phyloP scores from a whole-genome alignment of 1,140 invertebrate genomes.

The Pogonus chalceus region DNA sequence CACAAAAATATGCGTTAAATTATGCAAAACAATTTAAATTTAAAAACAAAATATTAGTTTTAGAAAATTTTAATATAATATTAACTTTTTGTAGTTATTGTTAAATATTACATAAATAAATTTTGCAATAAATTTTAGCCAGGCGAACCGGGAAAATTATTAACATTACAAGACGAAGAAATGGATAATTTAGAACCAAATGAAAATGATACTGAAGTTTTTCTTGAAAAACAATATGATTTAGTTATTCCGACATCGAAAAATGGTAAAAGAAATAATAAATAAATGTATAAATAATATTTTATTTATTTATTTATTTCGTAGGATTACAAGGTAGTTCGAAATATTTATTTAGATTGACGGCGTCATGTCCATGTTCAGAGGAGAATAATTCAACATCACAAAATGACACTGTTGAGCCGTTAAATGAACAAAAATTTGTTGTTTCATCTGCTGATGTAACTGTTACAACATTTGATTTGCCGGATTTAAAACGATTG shows the following conservation, averaged over 20 bases:
- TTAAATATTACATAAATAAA: no score
- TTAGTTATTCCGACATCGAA: background rate
- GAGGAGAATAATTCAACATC: background rate
- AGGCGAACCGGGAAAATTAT: background rate
- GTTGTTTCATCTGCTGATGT: background rate
- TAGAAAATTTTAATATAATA: no score
- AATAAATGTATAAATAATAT: background rate
- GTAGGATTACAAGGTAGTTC: background rate
- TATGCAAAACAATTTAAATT: no score
- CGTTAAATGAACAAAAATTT: background rate
- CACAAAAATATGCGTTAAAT: no score
- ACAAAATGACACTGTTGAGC: no score
- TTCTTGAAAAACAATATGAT: background rate
- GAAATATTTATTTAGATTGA: background rate
- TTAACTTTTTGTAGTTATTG: no score
- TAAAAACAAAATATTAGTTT: no score
- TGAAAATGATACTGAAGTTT: background rate
- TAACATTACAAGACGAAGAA: background rate
- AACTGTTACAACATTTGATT: background rate
- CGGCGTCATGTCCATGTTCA: background rate
- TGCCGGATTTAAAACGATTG: background rate
- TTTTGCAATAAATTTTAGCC: no score
- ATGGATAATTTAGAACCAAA: background rate
- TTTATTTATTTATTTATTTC: background rate
- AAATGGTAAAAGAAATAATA: background rate